Conservation (phyloP, 1,140 invertebrate species). For the Leptinotarsa defecta region DNA sequence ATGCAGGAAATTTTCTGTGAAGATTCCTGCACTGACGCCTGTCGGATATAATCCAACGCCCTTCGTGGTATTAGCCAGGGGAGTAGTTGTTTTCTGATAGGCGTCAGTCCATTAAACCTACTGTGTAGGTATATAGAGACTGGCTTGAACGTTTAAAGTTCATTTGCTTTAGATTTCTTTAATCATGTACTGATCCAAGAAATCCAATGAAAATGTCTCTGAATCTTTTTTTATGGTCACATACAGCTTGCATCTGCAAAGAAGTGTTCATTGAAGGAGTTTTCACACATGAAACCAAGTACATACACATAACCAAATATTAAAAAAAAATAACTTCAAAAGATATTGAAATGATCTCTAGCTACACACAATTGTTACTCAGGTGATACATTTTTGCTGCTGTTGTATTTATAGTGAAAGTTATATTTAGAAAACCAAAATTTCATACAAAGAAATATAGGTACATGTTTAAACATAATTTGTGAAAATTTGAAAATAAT, state of each 20-base stretch:
- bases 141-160: too few relatives aligned
- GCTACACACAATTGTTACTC: neutral
- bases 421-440: neutral
- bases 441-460: neutral
- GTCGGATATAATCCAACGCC: too few relatives aligned
- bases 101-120: too few relatives aligned
- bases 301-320: neutral
- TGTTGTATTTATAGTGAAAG: neutral
- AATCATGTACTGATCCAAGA: conserved; percentile 44
- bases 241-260: conserved; percentile 24
- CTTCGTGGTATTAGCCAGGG: too few relatives aligned
- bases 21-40: too few relatives aligned
- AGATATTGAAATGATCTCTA: conserved; percentile 10
- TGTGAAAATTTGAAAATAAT: neutral
- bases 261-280: neutral
- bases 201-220: conserved; percentile 43
- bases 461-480: neutral
- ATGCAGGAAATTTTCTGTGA: too few relatives aligned
- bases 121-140: too few relatives aligned
- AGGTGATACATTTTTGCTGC: neutral
- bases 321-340: neutral
- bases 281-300: conserved; percentile 8
- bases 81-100: too few relatives aligned
- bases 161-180: too few relatives aligned
- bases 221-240: conserved; percentile 40